Conservation (phyloP, 2,888 invertebrate species). For the Halictus quadricinctus region DNA sequence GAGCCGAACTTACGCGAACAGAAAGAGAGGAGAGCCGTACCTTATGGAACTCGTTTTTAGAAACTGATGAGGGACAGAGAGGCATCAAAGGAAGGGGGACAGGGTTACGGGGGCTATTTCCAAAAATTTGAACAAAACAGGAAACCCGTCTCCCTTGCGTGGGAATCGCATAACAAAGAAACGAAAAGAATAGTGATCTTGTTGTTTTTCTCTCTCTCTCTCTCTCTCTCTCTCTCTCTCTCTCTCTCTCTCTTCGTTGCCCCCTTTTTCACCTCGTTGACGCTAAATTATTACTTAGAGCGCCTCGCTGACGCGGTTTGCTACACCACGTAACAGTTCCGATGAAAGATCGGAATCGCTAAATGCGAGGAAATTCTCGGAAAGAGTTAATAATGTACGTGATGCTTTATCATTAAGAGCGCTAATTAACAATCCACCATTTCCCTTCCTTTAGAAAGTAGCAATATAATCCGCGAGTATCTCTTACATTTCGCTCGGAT, state of each 20-base stretch:
- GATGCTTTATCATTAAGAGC: conserved; percentile 10
- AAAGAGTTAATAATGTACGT: background rate
- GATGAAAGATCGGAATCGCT: conserved; percentile 6
- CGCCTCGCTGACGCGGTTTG: background rate
- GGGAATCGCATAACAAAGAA: conserved; percentile 37
- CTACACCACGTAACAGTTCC: background rate
- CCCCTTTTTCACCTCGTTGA: conserved; percentile 10
- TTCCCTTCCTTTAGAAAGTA: conserved; percentile 9
- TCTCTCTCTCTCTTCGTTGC: background rate
- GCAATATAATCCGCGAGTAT: background rate
- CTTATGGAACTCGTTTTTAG: conserved; percentile 46
- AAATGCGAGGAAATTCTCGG: background rate
- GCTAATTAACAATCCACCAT: conserved; percentile 8
- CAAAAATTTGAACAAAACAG: conserved; percentile 52
- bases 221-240: background rate
- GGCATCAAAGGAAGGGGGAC: background rate
- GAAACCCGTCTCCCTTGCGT: conserved; percentile 14
- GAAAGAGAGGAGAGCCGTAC: background rate
- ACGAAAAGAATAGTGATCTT: conserved; percentile 19
- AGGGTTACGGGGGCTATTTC: conserved; percentile 43
- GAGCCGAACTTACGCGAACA: conserved; percentile 22
- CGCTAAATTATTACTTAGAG: conserved; percentile 16
- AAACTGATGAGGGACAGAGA: conserved; percentile 14
- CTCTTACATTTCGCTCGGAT: background rate
- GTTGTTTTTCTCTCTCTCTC: background rate